phyloP scores from a whole-genome alignment of 2,113 vertebrate species.

The Piliocolobus tephrosceles region DNA sequence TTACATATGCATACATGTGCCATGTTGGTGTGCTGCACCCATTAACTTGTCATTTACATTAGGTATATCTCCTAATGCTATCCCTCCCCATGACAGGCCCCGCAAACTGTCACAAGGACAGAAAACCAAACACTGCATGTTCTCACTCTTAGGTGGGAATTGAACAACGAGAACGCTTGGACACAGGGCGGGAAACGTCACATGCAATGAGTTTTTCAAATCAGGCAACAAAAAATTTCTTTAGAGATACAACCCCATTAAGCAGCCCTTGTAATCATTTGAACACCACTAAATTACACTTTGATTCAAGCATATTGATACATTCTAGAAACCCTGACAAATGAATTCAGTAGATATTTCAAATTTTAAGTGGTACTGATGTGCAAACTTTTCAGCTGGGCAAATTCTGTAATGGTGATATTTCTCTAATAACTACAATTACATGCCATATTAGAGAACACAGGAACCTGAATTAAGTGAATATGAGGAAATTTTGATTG shows the following conservation, averaged over 20 bases:
- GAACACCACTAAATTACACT: not conserved
- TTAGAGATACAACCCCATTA: not conserved
- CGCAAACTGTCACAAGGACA: too few species aligned
- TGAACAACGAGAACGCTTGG: too few species aligned
- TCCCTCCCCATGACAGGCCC: too few species aligned
- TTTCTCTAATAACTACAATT: not conserved
- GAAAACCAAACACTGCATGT: too few species aligned
- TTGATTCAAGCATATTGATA: not conserved
- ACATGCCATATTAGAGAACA: not conserved
- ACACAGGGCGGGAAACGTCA: too few species aligned
- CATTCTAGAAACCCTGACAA: not conserved
- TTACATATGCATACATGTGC: too few species aligned
- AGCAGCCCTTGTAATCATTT: not conserved
- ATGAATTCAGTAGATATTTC: not conserved
- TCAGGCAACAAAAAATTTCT: not conserved
- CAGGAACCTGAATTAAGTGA: not conserved
- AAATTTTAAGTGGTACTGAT: not conserved
- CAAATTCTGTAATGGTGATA: not conserved
- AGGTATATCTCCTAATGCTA: too few species aligned
- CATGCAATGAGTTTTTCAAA: not conserved
- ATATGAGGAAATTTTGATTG: not conserved
- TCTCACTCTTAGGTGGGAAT: too few species aligned
- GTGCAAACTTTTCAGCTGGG: not conserved
- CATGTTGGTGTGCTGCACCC: too few species aligned
- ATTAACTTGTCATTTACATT: too few species aligned